These are phyloP conservation scores for Stegodyphus mimosarum DNA, from an alignment of 1,140 invertebrate species.

Conservation along the genomic window DNA sequence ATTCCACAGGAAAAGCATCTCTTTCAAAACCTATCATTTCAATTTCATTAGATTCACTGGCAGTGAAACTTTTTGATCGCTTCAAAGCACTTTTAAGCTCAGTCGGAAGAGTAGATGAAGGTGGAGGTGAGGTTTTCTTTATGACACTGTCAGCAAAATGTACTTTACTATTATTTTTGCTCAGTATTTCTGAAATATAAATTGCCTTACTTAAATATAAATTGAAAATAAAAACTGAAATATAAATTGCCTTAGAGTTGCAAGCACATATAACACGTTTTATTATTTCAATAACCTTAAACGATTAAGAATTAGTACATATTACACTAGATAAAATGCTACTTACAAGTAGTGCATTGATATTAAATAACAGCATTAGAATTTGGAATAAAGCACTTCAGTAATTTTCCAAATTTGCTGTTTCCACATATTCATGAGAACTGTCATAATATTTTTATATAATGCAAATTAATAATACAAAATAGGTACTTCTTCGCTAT, in stretches of 20 bases:
- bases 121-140: conserved; percentile 8
- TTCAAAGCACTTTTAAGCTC: conserved; percentile 70
- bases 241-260: not conserved
- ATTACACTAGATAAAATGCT: no score
- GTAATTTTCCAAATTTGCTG: no score
- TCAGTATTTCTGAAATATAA: conserved; percentile 20
- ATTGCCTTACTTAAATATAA: not conserved
- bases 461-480: no score
- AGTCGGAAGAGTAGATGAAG: not conserved
- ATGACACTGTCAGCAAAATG: conserved; percentile 31
- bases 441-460: no score
- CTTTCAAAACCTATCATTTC: conserved; percentile 64
- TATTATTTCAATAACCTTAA: no score
- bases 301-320: no score
- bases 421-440: no score
- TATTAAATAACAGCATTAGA: no score
- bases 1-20: conserved; percentile 78
- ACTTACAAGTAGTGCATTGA: no score
- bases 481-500: no score
- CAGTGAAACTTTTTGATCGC: conserved; percentile 83
- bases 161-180: conserved; percentile 49
- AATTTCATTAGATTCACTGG: conserved; percentile 66
- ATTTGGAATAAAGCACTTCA: no score
- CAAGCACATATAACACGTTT: no score
- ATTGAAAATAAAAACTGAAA: not conserved